Conservation (phyloP, 2,888 invertebrate genomes). For the Netelia inedita region DNA sequence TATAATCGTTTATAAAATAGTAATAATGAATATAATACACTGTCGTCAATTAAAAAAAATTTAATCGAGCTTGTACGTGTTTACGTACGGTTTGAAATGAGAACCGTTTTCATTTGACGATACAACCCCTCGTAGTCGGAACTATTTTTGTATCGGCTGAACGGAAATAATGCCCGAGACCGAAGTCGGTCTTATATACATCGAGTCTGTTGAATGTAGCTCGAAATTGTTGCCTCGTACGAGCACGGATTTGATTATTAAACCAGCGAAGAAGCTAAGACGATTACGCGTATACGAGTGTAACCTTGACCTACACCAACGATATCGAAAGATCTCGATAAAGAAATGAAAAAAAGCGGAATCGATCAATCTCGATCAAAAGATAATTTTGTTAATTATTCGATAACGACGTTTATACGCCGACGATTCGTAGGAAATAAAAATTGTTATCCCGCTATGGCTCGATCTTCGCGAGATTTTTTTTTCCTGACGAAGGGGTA, state of each 20-base stretch:
- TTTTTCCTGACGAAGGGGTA: neutral
- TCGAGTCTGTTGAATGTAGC: neutral
- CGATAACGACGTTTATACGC: too few species aligned
- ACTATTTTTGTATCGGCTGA: constrained; percentile 9
- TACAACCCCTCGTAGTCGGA: constrained; percentile 1
- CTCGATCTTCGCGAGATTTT: neutral
- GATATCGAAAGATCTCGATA: constrained; percentile 1
- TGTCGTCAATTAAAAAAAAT: neutral
- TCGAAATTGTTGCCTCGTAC: neutral
- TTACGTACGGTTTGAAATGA: constrained; percentile 5
- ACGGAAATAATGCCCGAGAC: constrained; percentile 9
- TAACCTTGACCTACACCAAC: constrained; percentile 8
- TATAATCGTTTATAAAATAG: too few species aligned
- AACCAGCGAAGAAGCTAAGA: neutral
- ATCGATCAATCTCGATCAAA: neutral
- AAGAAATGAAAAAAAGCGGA: neutral
- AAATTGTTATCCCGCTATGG: neutral
- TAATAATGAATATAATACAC: too few species aligned
- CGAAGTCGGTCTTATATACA: neutral
- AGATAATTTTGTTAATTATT: too few species aligned
- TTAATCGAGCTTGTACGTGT: neutral
- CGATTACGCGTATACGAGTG: neutral
- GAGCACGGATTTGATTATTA: constrained; percentile 22
- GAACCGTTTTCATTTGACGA: neutral
- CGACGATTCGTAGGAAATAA: neutral